Conservation (phyloP, 2,113 vertebrate genomes). For the Picathartes gymnocephalus region DNA sequence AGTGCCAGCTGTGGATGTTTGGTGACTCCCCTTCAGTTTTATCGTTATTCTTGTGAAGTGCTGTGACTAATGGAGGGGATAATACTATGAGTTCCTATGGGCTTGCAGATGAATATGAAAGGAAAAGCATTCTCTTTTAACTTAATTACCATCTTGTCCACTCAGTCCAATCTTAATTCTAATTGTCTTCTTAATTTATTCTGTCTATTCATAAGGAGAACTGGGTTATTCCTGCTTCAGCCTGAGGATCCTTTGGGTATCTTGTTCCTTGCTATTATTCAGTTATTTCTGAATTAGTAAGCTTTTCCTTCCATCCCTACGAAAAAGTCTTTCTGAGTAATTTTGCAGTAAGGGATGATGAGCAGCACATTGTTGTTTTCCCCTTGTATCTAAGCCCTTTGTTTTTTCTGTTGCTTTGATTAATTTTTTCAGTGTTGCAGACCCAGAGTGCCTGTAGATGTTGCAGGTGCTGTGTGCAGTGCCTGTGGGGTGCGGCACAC, state of each 20-base stretch:
- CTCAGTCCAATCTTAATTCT: background rate
- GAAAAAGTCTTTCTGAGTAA: background rate
- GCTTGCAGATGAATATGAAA: background rate
- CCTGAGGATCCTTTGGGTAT: background rate
- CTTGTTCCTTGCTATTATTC: background rate
- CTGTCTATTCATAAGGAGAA: background rate
- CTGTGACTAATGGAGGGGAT: background rate
- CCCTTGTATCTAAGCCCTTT: background rate
- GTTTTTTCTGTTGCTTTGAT: background rate
- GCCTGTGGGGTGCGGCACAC: background rate
- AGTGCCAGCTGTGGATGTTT: background rate
- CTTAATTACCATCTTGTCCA: background rate
- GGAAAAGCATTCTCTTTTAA: background rate
- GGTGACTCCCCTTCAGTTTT: background rate
- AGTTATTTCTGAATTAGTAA: background rate
- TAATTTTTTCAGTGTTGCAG: background rate
- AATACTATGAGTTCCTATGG: background rate
- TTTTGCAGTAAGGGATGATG: background rate
- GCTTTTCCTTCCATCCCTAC: background rate
- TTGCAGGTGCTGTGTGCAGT: background rate
- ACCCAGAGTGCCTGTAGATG: background rate
- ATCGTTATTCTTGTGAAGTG: background rate
- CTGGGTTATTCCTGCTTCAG: background rate
- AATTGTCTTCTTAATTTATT: background rate
- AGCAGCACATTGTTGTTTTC: background rate